Conservation (phyloP, 2,797 vertebrate genomes). For the Characodon lateralis region DNA sequence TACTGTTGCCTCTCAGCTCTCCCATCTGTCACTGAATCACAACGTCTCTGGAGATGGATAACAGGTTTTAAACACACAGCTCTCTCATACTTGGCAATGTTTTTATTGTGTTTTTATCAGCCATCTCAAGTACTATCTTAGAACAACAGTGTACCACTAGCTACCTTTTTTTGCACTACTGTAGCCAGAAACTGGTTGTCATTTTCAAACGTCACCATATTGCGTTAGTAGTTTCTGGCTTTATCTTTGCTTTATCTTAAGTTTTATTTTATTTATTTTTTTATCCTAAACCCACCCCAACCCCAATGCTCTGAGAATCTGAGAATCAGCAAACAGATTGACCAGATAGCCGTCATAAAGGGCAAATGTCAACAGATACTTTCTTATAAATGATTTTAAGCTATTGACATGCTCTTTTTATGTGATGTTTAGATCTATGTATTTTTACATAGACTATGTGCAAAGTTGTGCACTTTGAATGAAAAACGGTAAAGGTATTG, state of each 20-base stretch:
- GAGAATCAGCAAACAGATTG: constrained; percentile 6
- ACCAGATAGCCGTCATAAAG: constrained; percentile 10
- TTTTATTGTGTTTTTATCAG: constrained; percentile 62
- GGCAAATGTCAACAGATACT: constrained; percentile 5
- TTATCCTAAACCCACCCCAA: constrained; percentile 5
- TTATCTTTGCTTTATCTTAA: constrained; percentile 7
- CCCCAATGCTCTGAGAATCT: not conserved
- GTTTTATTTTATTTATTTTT: constrained; percentile 6
- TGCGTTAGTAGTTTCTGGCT: constrained; percentile 1
- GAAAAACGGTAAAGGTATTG: not conserved
- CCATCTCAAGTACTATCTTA: constrained; percentile 34
- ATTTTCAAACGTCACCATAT: constrained; percentile 7
- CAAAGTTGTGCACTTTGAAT: not conserved
- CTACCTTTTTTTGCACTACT: not conserved
- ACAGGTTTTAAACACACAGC: constrained; percentile 54
- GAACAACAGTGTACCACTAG: constrained; percentile 31
- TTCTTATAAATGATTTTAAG: not conserved
- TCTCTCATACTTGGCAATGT: constrained; percentile 30
- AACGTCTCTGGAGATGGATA: constrained; percentile 62
- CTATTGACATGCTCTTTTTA: not conserved
- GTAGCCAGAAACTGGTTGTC: not conserved
- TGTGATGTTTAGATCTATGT: not conserved
- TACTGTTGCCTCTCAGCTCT: constrained; percentile 56
- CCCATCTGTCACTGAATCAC: constrained; percentile 64
- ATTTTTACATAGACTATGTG: not conserved